Percentiles rank a stretch among this genome's conserved stretches.
These are phyloP conservation scores for Lepidocolaptes lacrymiger DNA, from an alignment of 2,797 vertebrate species.

Conservation along the genomic window DNA sequence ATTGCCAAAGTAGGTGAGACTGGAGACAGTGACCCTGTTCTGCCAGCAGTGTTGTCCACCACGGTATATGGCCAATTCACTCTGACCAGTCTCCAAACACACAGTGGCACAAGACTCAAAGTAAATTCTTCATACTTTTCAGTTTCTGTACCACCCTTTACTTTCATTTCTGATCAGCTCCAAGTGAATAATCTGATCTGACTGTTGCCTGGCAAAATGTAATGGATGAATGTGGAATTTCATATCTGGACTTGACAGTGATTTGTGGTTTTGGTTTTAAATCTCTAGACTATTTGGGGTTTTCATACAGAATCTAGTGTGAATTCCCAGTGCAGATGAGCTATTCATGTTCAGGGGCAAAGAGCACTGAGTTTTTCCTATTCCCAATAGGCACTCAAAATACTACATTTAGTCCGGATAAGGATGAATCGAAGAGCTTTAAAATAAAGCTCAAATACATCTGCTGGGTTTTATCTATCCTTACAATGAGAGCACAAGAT, in stretches of 20 bases:
- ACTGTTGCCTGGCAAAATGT: background rate
- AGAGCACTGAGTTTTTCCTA: background rate
- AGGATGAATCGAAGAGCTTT: background rate
- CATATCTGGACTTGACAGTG: background rate
- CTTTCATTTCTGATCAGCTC: background rate
- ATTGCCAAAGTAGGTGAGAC: background rate
- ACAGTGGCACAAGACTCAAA: background rate
- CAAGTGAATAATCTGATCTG: background rate
- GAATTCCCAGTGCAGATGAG: background rate
- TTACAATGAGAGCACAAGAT: background rate
- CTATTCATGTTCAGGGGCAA: accelerated
- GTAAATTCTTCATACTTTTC: background rate
- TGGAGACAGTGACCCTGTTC: background rate
- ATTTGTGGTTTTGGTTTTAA: background rate
- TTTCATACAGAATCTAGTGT: background rate
- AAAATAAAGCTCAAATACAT: background rate
- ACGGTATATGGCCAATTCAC: background rate
- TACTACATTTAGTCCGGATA: background rate
- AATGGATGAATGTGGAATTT: background rate
- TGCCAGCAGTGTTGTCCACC: background rate
- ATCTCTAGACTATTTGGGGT: background rate
- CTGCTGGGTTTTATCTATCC: background rate
- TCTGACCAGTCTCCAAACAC: background rate
- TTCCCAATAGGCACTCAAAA: background rate
- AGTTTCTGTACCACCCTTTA: background rate